Conservation (phyloP, 1,140 invertebrate species). For the Akabosia matsudoensis region DNA sequence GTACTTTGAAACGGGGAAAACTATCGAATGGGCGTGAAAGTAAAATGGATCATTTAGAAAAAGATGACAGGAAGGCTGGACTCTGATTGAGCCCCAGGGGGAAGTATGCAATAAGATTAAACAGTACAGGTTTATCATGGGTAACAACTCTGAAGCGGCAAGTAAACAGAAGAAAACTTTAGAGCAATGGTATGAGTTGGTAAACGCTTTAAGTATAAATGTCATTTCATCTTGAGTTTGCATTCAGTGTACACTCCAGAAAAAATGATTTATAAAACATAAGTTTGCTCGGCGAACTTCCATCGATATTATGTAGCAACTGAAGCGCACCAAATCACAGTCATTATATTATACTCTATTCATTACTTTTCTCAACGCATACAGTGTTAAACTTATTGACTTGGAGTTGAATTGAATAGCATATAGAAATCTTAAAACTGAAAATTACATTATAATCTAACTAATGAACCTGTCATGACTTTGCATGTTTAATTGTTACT, state of each 20-base stretch:
- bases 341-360: not conserved
- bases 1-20: not conserved
- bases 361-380: not conserved
- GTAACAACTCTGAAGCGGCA: too few species aligned
- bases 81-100: not conserved
- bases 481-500: not conserved
- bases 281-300: too few species aligned
- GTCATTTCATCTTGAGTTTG: too few species aligned
- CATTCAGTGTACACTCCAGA: too few species aligned
- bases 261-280: too few species aligned
- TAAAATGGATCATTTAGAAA: slow-evolving; percentile 43
- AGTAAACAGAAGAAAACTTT: too few species aligned
- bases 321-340: not conserved
- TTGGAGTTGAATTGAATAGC: too few species aligned
- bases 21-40: slow-evolving; percentile 34
- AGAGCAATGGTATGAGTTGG: too few species aligned
- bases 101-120: not conserved
- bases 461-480: slow-evolving; percentile 12
- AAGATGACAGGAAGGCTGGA: slow-evolving; percentile 37
- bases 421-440: not conserved
- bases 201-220: too few species aligned
- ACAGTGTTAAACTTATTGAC: not conserved
- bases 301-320: not conserved
- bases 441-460: slow-evolving; percentile 2
- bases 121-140: not conserved